phyloP scores from a whole-genome alignment of 2,888 invertebrate species.

The Diarsia brunnea region DNA sequence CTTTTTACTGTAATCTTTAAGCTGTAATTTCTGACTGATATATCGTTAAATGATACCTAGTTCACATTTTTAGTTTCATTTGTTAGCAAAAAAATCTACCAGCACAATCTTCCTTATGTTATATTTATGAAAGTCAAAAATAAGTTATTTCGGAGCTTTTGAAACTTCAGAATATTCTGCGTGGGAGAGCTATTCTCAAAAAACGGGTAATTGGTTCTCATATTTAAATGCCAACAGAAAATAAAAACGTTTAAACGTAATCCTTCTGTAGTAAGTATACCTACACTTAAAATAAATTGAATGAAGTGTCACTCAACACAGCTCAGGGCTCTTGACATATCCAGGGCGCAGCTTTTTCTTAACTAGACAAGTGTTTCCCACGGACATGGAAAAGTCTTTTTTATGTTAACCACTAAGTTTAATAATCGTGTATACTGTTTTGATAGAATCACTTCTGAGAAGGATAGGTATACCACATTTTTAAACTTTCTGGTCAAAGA shows the following conservation, averaged over 20 bases:
- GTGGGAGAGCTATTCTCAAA: background rate
- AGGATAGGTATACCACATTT: background rate
- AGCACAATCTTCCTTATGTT: background rate
- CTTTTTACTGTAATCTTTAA: background rate
- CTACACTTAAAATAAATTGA: conserved; percentile 33
- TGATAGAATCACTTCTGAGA: background rate
- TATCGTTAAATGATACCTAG: too few species aligned
- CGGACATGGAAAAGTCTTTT: conserved; percentile 26
- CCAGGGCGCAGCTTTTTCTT: conserved; percentile 16
- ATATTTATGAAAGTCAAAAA: background rate
- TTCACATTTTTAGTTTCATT: background rate
- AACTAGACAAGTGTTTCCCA: conserved; percentile 13
- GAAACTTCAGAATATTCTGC: background rate
- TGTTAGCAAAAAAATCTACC: background rate
- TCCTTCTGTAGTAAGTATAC: background rate
- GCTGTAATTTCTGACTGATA: background rate
- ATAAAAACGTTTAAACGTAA: conserved; percentile 9
- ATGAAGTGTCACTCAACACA: conserved; percentile 31
- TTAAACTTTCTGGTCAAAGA: background rate
- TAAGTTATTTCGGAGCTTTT: background rate
- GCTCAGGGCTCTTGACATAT: conserved; percentile 28
- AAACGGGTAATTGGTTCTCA: conserved; percentile 8
- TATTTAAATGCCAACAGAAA: conserved; percentile 20
- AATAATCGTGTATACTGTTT: background rate
- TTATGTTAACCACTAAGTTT: background rate